Conservation (phyloP, 2,888 invertebrate species). For the Neoaliturus tenellus region DNA sequence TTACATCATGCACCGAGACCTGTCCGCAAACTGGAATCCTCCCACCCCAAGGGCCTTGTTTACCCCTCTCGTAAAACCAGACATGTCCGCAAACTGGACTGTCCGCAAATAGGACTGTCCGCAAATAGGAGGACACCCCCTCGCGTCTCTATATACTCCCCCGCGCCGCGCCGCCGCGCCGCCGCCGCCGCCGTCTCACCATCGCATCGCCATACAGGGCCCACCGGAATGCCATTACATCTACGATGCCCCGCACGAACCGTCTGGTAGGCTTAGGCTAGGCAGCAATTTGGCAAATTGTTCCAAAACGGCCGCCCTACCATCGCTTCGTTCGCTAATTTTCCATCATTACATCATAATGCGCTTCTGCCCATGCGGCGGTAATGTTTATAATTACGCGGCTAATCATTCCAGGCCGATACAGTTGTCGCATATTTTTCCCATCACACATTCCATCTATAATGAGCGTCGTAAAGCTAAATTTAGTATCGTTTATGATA, state of each 20-base stretch:
- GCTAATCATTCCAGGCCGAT: background rate
- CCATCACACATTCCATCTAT: background rate
- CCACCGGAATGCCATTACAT: background rate
- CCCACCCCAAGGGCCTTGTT: too few species aligned
- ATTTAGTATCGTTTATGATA: background rate
- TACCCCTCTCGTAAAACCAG: too few species aligned
- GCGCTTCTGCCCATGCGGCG: background rate
- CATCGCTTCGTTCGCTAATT: slow-evolving; percentile 13
- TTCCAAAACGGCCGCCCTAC: slow-evolving; percentile 14
- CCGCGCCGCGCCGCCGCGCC: too few species aligned
- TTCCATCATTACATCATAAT: slow-evolving; percentile 30
- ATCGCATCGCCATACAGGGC: too few species aligned
- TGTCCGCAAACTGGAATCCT: too few species aligned
- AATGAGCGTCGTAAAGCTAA: background rate
- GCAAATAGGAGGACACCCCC: too few species aligned
- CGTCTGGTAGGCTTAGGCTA: background rate
- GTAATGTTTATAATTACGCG: slow-evolving; percentile 24
- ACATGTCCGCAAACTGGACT: too few species aligned
- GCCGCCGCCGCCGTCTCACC: too few species aligned
- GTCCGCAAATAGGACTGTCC: too few species aligned
- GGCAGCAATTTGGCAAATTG: slow-evolving; percentile 23
- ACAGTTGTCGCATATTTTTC: slow-evolving; percentile 19
- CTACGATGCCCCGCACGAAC: slow-evolving; percentile 6
- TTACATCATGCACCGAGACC: too few species aligned
- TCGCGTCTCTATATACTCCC: too few species aligned